Percentiles rank a stretch among this genome's conserved stretches.
These are phyloP conservation scores for Gonioctena quinquepunctata DNA, from an alignment of 1,140 invertebrate genomes.

Conservation along the genomic window DNA sequence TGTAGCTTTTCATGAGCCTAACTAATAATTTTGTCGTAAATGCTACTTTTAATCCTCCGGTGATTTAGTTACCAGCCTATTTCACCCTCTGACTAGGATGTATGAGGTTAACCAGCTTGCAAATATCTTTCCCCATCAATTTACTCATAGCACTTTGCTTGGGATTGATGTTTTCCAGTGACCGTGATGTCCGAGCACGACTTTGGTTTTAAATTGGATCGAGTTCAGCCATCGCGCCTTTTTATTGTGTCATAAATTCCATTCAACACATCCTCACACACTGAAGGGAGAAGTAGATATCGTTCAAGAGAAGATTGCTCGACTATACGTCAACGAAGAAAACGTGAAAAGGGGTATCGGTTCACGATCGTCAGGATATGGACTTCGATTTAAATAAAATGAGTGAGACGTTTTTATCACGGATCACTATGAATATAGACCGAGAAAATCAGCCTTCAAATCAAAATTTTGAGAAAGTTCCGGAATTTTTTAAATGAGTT, in stretches of 20 bases:
- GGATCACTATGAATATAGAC: too few species aligned
- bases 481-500: too few species aligned
- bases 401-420: not conserved
- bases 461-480: too few species aligned
- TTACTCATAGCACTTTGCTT: not conserved
- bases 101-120: too few species aligned
- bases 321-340: not conserved
- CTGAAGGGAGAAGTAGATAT: not conserved
- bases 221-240: not conserved
- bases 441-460: too few species aligned
- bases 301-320: not conserved
- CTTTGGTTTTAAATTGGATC: constrained; percentile 1
- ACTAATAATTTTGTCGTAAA: too few species aligned
- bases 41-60: too few species aligned
- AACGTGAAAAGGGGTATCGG: not conserved
- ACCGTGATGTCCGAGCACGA: constrained; percentile 6
- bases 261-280: constrained; percentile 19
- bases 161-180: not conserved
- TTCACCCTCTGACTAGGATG: too few species aligned
- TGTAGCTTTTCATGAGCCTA: too few species aligned
- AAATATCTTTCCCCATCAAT: not conserved
- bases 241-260: constrained; percentile 31
- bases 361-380: not conserved
- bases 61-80: too few species aligned
- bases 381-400: not conserved